Evolutionary conservation across 2,888 invertebrate species (phyloP), one percentile per base, ranked within the genome.

Genomic region (Aleiodes testaceus): DNA sequence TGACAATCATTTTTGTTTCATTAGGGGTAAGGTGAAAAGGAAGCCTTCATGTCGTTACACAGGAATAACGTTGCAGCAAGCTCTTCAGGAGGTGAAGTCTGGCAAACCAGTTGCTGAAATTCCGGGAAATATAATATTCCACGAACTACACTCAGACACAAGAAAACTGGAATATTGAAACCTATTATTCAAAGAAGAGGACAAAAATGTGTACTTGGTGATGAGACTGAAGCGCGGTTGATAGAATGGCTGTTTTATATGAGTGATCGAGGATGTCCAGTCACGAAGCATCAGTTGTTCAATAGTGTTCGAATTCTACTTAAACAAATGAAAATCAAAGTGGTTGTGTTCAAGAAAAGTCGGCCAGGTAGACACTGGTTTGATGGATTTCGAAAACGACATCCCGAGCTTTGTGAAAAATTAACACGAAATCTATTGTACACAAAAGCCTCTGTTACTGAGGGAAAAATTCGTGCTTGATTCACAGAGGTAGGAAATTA

Each of bases 361-460:
- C 67, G 79, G 22, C 83, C 84, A 47, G 79, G 81, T 11, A 74
- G 77, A 55, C 78, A 79, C 69, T 82, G 82, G 82, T 81, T 75
- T 66, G 61, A 70, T 5, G 66, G 68, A 12, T 82, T 83, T 72
- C 66, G 75, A 14, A 75, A 75, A 18, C 73, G 80, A 68, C 80
- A 82, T 66, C 74, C 78, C 20, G 66, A 71, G 47, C 4, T 82
- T 4, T 69, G 78, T n/a, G 69, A 76, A 61, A 68, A 78, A 64
- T 76, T 73, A 11, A 66, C 79, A 6, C 76, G 84, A 78, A 81
- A 81, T 72, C 52, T 83, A 22, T 77, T 70, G 22, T 20, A 47
- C 16, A 72, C 52, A 11, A 72, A 81, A 75, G 79, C 77, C 64
- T 61, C 30, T 36, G 79, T 83, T 6, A 80, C 77, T 20, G 74